A percentile compares a stretch with the other conserved stretches of the same genome.
phyloP scores from a whole-genome alignment of 1,140 invertebrate species.

The Oryctes rhinoceros region DNA sequence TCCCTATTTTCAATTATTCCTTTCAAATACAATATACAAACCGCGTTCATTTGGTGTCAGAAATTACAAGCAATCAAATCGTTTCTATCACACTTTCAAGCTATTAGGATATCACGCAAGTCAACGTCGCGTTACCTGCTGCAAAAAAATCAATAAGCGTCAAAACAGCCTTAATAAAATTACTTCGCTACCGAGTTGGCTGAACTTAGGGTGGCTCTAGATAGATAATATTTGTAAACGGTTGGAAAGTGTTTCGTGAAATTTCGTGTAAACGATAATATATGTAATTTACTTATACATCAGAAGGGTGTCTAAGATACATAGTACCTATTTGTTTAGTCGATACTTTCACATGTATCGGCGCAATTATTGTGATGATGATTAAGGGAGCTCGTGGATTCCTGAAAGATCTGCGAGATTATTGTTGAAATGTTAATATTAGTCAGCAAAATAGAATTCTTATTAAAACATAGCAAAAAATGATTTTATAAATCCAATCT shows the following conservation, averaged over 20 bases:
- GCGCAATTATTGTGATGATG: neutral
- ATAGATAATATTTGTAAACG: neutral
- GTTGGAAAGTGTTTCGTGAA: neutral
- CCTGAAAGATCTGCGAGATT: too few species aligned
- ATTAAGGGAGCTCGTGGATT: too few species aligned
- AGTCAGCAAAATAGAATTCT: neutral
- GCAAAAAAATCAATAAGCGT: conserved; percentile 14
- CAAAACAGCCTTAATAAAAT: conserved; percentile 5
- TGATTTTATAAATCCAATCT: neutral
- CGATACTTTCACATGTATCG: neutral
- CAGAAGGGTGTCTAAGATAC: neutral
- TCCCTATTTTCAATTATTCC: neutral
- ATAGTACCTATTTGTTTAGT: neutral
- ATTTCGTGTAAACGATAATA: neutral
- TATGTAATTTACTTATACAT: neutral
- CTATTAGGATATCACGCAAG: neutral
- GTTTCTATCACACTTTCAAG: neutral
- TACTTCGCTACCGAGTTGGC: neutral
- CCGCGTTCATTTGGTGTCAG: neutral
- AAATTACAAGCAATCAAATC: neutral
- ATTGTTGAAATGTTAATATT: neutral
- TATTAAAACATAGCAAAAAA: neutral
- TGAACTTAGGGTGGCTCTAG: neutral
- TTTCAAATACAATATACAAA: neutral
- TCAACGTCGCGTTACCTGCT: neutral